A percentile compares a stretch with the other conserved stretches of the same genome.
These are phyloP conservation scores for Oryzias celebensis DNA, from an alignment of 2,113 vertebrate genomes.

Conservation along the genomic window DNA sequence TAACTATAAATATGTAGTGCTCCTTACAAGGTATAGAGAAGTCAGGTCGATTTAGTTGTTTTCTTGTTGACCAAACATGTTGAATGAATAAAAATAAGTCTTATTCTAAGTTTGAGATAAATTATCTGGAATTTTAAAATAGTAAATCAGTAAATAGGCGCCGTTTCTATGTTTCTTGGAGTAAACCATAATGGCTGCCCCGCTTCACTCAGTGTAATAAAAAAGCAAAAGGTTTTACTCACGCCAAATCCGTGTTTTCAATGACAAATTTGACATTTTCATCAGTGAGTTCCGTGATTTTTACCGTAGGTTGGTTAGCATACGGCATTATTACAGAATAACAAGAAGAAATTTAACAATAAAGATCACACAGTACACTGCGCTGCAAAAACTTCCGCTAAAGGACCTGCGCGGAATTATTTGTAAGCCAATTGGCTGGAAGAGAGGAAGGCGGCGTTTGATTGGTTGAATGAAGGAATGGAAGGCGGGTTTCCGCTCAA, in stretches of 20 bases:
- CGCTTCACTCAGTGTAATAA: not conserved
- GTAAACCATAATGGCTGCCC: constrained; percentile 14
- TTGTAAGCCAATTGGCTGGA: constrained; percentile 31
- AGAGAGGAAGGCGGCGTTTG: rapidly evolving
- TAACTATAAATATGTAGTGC: no score
- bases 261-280: constrained; percentile 98
- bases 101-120: no score
- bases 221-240: constrained; percentile 51
- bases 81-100: no score
- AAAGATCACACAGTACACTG: not conserved
- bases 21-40: no score
- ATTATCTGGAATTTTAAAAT: no score
- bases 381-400: not conserved
- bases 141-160: no score
- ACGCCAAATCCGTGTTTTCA: constrained; percentile 96
- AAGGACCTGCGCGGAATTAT: constrained; percentile 7
- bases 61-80: no score
- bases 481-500: constrained; percentile 20
- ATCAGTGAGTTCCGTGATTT: constrained; percentile 92
- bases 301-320: constrained; percentile 95
- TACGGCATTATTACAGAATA: constrained; percentile 84
- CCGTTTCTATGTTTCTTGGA: not conserved
- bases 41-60: no score
- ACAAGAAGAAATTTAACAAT: not conserved
- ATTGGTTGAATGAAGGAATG: constrained; percentile 13